A percentile compares a stretch with the other conserved stretches of the same genome.
Evolutionary conservation across 2,113 vertebrate genomes (phyloP).

Genomic region (Bos taurus): DNA sequence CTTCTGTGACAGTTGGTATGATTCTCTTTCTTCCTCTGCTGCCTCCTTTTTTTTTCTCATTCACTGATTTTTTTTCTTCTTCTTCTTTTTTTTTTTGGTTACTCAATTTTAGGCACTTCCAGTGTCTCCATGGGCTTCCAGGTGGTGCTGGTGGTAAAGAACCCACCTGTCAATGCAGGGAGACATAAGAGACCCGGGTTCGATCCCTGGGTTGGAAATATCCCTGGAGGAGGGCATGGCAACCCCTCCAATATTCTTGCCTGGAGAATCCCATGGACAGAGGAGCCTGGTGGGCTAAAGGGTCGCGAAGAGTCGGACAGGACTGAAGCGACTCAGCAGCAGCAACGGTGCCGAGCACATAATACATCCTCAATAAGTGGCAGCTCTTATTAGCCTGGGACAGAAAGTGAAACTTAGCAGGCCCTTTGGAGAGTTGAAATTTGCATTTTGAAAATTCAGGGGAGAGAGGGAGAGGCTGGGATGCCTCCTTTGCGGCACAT

Average conservation of each 20-base stretch:
- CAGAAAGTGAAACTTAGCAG: background rate
- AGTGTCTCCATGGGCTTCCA: background rate
- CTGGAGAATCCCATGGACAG: background rate
- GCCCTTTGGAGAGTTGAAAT: background rate
- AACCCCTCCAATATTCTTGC: background rate
- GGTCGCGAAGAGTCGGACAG: accelerated
- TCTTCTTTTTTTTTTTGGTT: background rate
- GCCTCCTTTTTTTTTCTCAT: background rate
- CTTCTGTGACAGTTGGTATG: background rate
- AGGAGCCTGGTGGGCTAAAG: background rate
- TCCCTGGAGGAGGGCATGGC: background rate
- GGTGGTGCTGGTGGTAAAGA: background rate
- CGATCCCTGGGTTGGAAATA: background rate
- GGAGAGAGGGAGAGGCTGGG: background rate
- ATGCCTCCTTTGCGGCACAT: background rate
- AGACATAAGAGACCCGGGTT: background rate
- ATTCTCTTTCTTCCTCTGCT: background rate
- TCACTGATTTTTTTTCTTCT: background rate
- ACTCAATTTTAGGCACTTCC: background rate
- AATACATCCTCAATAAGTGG: background rate
- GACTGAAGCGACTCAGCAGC: background rate
- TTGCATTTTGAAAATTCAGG: background rate
- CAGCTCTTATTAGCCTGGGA: background rate
- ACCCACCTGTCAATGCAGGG: background rate
- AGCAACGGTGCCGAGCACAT: background rate